A percentile compares a stretch with the other conserved stretches of the same genome.
These are phyloP conservation scores for Sebastes itinus DNA, from an alignment of 2,797 vertebrate genomes.

Conservation along the genomic window DNA sequence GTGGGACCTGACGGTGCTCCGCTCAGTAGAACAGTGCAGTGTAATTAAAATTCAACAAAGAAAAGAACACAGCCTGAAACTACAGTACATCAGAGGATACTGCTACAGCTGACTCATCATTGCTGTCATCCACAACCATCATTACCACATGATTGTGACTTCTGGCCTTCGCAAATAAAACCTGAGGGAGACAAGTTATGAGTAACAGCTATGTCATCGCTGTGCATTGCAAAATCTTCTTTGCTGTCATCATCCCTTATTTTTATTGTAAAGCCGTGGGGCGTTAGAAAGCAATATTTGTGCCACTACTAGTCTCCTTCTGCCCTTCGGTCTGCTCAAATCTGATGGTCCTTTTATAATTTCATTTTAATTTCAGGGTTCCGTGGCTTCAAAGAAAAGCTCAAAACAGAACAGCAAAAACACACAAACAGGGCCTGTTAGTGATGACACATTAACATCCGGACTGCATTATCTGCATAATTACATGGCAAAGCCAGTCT, in stretches of 20 bases:
- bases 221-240: conserved; percentile 36
- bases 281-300: conserved; percentile 62
- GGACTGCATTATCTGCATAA: conserved; percentile 40
- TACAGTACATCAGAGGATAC: conserved; percentile 61
- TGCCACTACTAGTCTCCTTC: conserved; percentile 33
- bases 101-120: conserved; percentile 70
- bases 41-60: conserved; percentile 66
- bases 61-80: conserved; percentile 50
- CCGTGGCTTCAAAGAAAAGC: conserved; percentile 25
- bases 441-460: conserved; percentile 42
- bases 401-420: conserved; percentile 18
- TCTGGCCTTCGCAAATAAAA: conserved; percentile 57
- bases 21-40: conserved; percentile 29
- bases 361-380: conserved; percentile 47
- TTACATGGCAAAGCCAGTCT: conserved; percentile 8
- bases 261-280: conserved; percentile 49
- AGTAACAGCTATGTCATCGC: conserved; percentile 59
- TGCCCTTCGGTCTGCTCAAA: conserved; percentile 20
- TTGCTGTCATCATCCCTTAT: conserved; percentile 39
- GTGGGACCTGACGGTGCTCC: conserved; percentile 22
- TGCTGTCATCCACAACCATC: conserved; percentile 53
- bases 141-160: conserved; percentile 53
- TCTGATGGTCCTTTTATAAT: conserved; percentile 35
- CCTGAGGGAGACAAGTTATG: conserved; percentile 63
- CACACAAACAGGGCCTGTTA: conserved; percentile 24